Evolutionary conservation across 2,797 vertebrate species (phyloP), one percentile per base, ranked within the genome.

Genomic region (Melanogrammus aeglefinus): DNA sequence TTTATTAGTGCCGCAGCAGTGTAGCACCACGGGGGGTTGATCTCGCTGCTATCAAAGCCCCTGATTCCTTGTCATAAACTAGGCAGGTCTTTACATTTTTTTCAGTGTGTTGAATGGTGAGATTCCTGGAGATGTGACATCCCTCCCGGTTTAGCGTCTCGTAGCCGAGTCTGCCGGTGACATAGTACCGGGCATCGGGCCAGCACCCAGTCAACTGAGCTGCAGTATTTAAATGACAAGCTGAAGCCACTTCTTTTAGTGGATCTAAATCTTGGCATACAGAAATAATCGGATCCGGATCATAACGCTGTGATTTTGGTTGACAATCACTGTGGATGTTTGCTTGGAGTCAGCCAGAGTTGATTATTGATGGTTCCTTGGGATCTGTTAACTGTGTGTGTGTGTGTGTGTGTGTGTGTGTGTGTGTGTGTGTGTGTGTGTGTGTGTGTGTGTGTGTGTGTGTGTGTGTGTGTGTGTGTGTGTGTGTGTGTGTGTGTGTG

Each of bases 151-250:
- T 39, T 9, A n/a, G 6, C 38, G 31, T 9, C 36, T 73, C 72
- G 16, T n/a, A 10, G 31, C 8, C 72, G 8, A 13, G 82, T 80
- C 85, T 87, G 39, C 75, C 85, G 86, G 74, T 83, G 84, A 85
- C 83, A n/a, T 79, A 80, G 78, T 80, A 72, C 76, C 10, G 82
- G 75, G 75, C 78, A 63, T 79, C 72, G 76, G 73, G 70, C 73
- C 73, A 36, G 57, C 80, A 77, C 78, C 86, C 72, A 70, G 77
- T 83, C 66, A 75, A 51, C 16, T 21, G 47, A 51, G 47, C 47
- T 63, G 47, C 14, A 18, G 21, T 63, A 13, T 63, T 63, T 63
- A 24, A 63, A 21, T 21, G 57, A 13, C 57, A n/a, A 13, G 21
- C 29, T 14, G 27, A 33, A 33, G 29, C 69, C 27, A 12, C n/a